These are phyloP conservation scores for Salvelinus fontinalis DNA, from an alignment of 2,113 vertebrate species.

Conservation along the genomic window DNA sequence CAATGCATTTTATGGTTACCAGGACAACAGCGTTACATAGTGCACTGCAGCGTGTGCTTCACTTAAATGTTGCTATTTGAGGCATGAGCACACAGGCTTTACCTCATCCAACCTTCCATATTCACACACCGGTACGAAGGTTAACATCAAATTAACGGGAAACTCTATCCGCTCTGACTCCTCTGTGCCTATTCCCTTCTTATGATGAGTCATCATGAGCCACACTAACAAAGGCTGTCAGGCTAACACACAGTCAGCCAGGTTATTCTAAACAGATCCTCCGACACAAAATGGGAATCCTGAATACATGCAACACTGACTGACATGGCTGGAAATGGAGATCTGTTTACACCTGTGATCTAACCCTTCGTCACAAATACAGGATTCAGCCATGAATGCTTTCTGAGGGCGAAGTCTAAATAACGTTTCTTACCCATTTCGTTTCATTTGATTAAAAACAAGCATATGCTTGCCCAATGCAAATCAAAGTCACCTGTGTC, in stretches of 20 bases:
- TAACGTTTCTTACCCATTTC: too few relatives aligned
- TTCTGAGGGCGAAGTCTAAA: too few relatives aligned
- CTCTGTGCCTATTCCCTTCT: too few relatives aligned
- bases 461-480: too few relatives aligned
- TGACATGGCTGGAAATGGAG: neutral
- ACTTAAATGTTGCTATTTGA: neutral
- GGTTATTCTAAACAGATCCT: too few relatives aligned
- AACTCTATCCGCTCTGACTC: neutral
- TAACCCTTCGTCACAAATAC: neutral
- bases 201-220: neutral
- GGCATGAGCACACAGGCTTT: conserved; percentile 3
- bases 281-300: too few relatives aligned
- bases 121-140: neutral
- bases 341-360: neutral
- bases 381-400: too few relatives aligned
- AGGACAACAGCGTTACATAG: conserved; percentile 17
- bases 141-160: neutral
- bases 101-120: neutral
- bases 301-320: too few relatives aligned
- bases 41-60: too few relatives aligned
- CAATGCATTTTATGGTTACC: conserved; percentile 27
- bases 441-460: too few relatives aligned
- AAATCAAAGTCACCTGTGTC: too few relatives aligned
- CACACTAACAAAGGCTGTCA: neutral
- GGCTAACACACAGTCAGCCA: neutral